Evolutionary conservation across 1,140 invertebrate species (phyloP).

Genomic region (Cheumatopsyche charites): DNA sequence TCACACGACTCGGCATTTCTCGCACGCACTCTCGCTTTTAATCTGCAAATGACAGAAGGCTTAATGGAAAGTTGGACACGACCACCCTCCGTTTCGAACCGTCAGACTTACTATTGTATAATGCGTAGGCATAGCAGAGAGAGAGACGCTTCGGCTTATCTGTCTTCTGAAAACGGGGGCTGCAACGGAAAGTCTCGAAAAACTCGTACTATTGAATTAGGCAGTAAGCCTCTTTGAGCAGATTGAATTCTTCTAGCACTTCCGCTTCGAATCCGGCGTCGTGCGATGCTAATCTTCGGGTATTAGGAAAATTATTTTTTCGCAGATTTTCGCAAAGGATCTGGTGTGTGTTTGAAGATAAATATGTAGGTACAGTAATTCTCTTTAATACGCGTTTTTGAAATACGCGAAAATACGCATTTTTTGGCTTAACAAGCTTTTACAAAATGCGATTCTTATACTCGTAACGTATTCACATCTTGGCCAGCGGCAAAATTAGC

Average conservation of each 20-base stretch:
- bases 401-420: no score
- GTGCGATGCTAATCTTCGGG: constrained; percentile 42
- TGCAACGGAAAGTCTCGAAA: constrained; percentile 13
- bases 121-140: not conserved
- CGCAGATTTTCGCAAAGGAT: no score
- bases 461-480: no score
- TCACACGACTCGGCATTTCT: no score
- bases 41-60: constrained; percentile 47
- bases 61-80: constrained; percentile 47
- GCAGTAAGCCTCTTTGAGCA: constrained; percentile 45
- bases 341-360: no score
- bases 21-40: constrained; percentile 38
- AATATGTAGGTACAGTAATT: no score
- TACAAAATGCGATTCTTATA: no score
- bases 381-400: no score
- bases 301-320: constrained; percentile 43
- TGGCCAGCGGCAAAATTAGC: no score
- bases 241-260: constrained; percentile 45
- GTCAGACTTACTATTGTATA: not conserved
- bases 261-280: constrained; percentile 42
- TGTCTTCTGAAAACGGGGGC: constrained; percentile 11
- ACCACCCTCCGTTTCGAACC: constrained; percentile 5
- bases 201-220: constrained; percentile 48
- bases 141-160: constrained; percentile 29
- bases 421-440: no score